Evolutionary conservation across 1,140 invertebrate genomes (phyloP), one percentile per base, ranked within the genome.

Genomic region (Melipona quadrifasciata): DNA sequence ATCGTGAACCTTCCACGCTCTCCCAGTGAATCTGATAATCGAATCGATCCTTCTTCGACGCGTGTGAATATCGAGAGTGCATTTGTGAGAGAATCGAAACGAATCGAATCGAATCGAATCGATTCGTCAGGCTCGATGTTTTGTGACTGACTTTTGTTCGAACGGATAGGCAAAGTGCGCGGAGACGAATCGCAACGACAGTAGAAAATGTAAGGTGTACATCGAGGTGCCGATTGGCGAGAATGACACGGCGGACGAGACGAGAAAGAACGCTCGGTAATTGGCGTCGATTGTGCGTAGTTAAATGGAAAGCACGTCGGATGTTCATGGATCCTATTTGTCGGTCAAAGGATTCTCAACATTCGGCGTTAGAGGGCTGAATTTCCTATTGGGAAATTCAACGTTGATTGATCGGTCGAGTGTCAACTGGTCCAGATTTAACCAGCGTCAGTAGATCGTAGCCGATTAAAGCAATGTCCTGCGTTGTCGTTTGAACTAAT

Each of bases 321-420:
- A 19, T 70, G 86, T 70, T 27, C 51, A 64, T 8, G 68, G 71
- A 77, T 82, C 65, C 79, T n/a, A 39, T 82, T 76, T 5, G n/a
- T n/a, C n/a, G 58, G 39, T 16, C 75, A 14, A 65, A 74, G 57
- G 27, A 75, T 75, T 53, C 71, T 16, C 71, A 17, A 55, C 39
- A 24, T 65, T 67, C 47, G 47, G 51, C 57, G 76, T 27, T 68
- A 70, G 72, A 39, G 57, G 21, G n/a, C 11, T n/a, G 34, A 80
- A 87, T 74, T 87, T 85, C 73, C 78, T 64, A 67, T 6, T 53
- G 31, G 75, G 58, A 84, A 67, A 76, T 87, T 85, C 64, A 47
- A 80, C 67, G 39, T 47, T 47, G 82, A 81, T 85, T 64, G 76
- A 53, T 31, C 51, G 73, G 27, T 51, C 53, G 61, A 53, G 53